Percentiles rank a stretch among this genome's conserved stretches.
These are phyloP conservation scores for Sciurus carolinensis DNA, from an alignment of 2,797 vertebrate genomes.

Conservation along the genomic window DNA sequence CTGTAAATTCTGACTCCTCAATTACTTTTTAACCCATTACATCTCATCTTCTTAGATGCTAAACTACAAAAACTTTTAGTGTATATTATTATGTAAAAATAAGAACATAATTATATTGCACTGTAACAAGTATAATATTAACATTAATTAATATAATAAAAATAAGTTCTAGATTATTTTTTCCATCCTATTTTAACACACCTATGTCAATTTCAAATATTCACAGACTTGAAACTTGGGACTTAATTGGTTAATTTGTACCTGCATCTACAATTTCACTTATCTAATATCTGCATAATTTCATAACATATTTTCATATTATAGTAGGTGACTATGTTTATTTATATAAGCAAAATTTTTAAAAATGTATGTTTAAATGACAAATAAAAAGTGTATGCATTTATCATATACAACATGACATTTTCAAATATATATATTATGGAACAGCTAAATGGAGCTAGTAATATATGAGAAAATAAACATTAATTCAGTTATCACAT, in stretches of 20 bases:
- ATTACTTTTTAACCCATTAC: background rate
- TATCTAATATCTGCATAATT: background rate
- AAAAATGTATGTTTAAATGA: background rate
- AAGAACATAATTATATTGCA: no score
- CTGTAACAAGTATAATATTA: no score
- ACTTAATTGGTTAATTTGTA: background rate
- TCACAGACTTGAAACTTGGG: background rate
- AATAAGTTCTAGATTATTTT: no score
- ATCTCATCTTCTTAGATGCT: no score
- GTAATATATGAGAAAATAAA: background rate
- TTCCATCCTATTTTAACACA: no score
- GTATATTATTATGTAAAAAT: no score
- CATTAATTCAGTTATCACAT: background rate
- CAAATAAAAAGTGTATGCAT: background rate
- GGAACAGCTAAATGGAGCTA: background rate
- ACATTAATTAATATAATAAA: no score
- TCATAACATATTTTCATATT: background rate
- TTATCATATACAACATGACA: background rate
- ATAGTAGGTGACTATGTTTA: constrained; percentile 21
- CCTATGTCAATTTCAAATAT: background rate
- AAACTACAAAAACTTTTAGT: no score
- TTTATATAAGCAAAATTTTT: background rate
- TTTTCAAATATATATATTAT: background rate
- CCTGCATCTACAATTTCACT: background rate
- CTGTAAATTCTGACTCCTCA: background rate